phyloP scores from a whole-genome alignment of 2,797 vertebrate species.

The Pangasius larnaudii region DNA sequence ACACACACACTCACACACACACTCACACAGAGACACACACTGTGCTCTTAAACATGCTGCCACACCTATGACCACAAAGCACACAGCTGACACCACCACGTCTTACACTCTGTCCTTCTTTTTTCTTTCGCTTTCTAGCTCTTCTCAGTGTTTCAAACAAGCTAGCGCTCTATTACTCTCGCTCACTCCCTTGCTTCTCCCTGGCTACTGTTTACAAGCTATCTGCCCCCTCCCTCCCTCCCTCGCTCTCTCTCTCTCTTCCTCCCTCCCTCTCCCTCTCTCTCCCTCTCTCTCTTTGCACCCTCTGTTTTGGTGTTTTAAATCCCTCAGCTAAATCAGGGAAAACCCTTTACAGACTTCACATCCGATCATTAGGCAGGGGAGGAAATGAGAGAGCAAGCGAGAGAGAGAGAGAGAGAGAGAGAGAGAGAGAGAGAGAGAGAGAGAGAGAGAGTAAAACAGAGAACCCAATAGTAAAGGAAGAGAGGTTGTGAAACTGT shows the following conservation, averaged over 20 bases:
- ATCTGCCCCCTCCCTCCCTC: slow-evolving; percentile 54
- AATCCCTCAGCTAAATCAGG: slow-evolving; percentile 69
- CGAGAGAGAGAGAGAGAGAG: not conserved
- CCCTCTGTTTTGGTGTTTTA: slow-evolving; percentile 47
- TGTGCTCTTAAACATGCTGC: slow-evolving; percentile 1
- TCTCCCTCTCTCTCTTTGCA: slow-evolving; percentile 48
- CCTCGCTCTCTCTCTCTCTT: slow-evolving; percentile 58
- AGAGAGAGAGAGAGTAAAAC: slow-evolving; percentile 56
- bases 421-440: slow-evolving; percentile 32
- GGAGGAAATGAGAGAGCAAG: not conserved
- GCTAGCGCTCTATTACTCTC: slow-evolving; percentile 27
- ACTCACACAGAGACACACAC: slow-evolving; percentile 17
- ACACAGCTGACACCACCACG: slow-evolving; percentile 4
- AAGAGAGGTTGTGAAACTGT: slow-evolving; percentile 35
- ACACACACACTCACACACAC: slow-evolving; percentile 12
- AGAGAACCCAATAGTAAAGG: not conserved
- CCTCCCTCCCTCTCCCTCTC: slow-evolving; percentile 59
- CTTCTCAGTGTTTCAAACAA: slow-evolving; percentile 23
- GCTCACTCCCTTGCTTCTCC: slow-evolving; percentile 31
- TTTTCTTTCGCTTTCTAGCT: slow-evolving; percentile 46
- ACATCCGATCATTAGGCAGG: not conserved
- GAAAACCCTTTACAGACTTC: slow-evolving; percentile 72
- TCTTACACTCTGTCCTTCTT: slow-evolving; percentile 23
- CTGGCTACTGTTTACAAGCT: slow-evolving; percentile 48
- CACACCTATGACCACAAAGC: slow-evolving; percentile 38